Evolutionary conservation across 2,797 vertebrate species (phyloP), one percentile per base, ranked within the genome.

Genomic region (Rhabdomys pumilio): DNA sequence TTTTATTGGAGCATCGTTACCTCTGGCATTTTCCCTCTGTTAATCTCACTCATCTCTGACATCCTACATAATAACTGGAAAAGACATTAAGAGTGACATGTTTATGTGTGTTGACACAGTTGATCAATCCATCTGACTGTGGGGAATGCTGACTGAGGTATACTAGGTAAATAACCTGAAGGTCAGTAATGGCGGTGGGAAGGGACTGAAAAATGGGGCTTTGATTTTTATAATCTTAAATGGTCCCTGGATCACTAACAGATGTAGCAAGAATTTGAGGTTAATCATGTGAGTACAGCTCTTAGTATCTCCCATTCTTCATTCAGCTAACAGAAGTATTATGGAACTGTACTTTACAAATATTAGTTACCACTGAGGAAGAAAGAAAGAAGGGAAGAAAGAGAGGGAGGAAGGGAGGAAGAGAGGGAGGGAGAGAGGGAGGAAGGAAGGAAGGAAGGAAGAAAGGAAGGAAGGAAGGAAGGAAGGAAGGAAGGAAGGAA

Each of bases 31-130:
- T 94, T 97, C 97, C 96, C 91, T 92, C 96, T 95, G 59, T 93
- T 97, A 97, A 95, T 92, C 88, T 82, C 95, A 55, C 57, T 97
- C 41, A 77, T 96, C 92, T 98, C 79, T 84, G 86, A 96, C 87
- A 97, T 97, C 95, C 96, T 96, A 67, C 24, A 9, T 92, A 92
- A 53, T 96, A 98, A 97, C 79, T 95, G 87, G 83, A 96, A 84
- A 97, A 96, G 50, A 20, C 89, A 97, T 93, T 97, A 97, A 15
- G 88, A 95, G 38, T 94, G 91, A 80, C 97, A 63, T 91, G 69
- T 98, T 98, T 98, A 88, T 96, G 92, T 94, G 47, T 92, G 88
- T 26, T 85, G 92, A 96, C 38, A 96, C 41, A 94, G 69, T 65
- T 96, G 94, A 98, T 93, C 91, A 96, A 83, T 96, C 96, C 75